Conservation (phyloP, 2,888 invertebrate genomes). For the Palloptera scutellata region DNA sequence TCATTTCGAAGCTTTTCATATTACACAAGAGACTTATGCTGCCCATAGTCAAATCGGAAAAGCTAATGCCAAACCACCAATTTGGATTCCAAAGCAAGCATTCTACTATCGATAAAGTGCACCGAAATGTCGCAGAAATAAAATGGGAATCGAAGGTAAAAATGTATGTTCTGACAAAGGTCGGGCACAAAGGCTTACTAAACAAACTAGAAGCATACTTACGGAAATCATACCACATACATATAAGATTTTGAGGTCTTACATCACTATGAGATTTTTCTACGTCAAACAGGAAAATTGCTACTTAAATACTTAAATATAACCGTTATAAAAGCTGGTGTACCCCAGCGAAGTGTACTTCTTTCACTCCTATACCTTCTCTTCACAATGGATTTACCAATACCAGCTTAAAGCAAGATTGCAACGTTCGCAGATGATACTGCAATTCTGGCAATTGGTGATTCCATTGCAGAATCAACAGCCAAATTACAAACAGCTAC, state of each 20-base stretch:
- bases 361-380: background rate
- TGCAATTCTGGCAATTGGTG: background rate
- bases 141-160: background rate
- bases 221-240: background rate
- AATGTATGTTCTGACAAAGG: background rate
- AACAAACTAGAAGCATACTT: background rate
- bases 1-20: background rate
- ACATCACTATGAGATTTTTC: background rate
- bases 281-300: too few relatives aligned
- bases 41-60: constrained; percentile 1
- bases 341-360: background rate
- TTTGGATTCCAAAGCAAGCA: background rate
- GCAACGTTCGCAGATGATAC: background rate
- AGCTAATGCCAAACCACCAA: background rate
- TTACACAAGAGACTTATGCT: background rate
- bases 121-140: background rate
- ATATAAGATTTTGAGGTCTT: background rate
- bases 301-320: too few relatives aligned
- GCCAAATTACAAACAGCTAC: background rate
- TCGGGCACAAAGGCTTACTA: background rate
- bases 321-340: too few relatives aligned
- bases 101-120: constrained; percentile 5
- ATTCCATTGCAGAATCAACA: background rate
- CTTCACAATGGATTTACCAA: background rate
- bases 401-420: too few relatives aligned